phyloP scores from a whole-genome alignment of 2,797 vertebrate species.

The Adelosebastes latens region DNA sequence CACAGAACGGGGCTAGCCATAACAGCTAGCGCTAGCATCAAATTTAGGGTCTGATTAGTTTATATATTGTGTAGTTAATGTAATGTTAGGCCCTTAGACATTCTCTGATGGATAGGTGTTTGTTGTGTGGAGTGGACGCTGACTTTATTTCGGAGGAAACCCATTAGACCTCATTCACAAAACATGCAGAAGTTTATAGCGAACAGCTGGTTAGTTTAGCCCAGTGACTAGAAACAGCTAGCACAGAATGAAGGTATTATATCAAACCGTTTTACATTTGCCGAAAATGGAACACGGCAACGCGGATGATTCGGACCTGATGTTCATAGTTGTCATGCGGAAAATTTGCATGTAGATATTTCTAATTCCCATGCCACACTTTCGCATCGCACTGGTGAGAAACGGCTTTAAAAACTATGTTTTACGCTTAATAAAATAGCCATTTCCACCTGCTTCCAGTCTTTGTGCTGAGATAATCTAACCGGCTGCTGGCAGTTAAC shows the following conservation, averaged over 20 bases:
- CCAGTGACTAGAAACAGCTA: background rate
- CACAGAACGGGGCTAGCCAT: too few relatives aligned
- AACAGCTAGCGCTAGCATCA: too few relatives aligned
- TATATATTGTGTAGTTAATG: background rate
- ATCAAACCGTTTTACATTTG: background rate
- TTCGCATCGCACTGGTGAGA: background rate
- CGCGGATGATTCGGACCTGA: background rate
- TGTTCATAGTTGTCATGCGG: background rate
- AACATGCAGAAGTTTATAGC: background rate
- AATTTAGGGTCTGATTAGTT: too few relatives aligned
- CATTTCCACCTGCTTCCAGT: background rate
- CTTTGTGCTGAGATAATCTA: background rate
- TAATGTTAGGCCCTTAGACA: background rate
- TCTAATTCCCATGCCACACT: too few relatives aligned
- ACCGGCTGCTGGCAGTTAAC: background rate
- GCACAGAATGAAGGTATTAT: background rate
- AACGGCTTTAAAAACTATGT: background rate
- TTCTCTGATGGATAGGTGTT: too few relatives aligned
- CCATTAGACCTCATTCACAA: background rate
- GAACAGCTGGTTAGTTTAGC: background rate
- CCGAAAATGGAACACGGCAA: background rate
- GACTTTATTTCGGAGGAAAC: background rate
- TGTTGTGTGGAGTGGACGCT: background rate
- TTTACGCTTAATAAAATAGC: background rate
- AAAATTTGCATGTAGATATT: too few relatives aligned